Evolutionary conservation across 2,888 invertebrate species (phyloP).

Genomic region (Furcula furcula): DNA sequence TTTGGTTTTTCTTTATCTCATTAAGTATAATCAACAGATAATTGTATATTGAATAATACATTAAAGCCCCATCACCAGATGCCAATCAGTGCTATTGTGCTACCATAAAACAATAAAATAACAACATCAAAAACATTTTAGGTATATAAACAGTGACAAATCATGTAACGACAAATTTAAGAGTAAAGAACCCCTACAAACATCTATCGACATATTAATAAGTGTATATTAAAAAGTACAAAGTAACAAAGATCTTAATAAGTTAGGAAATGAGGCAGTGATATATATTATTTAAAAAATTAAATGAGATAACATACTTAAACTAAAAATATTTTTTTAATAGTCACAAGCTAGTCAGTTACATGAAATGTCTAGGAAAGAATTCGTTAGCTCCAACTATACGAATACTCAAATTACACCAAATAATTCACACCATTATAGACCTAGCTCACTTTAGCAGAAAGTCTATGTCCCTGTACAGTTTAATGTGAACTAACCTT

Average conservation of each 20-base stretch:
- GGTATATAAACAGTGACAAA: conserved; percentile 21
- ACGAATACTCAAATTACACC: conserved; percentile 20
- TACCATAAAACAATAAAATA: conserved; percentile 52
- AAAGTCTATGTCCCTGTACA: background rate
- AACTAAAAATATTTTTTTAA: conserved; percentile 5
- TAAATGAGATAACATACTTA: too few relatives aligned
- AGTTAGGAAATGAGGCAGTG: too few relatives aligned
- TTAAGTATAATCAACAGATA: background rate
- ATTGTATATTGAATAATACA: conserved; percentile 21
- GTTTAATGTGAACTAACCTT: conserved; percentile 82
- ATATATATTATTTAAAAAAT: too few relatives aligned
- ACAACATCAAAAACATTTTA: conserved; percentile 35
- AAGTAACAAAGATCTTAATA: too few relatives aligned
- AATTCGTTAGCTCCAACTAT: conserved; percentile 24
- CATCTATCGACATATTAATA: too few relatives aligned
- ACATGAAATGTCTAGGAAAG: conserved; percentile 29
- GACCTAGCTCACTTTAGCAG: conserved; percentile 1
- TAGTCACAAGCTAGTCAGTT: too few relatives aligned
- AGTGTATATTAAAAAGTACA: too few relatives aligned
- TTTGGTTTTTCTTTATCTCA: background rate
- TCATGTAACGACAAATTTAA: conserved; percentile 23
- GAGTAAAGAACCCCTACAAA: too few relatives aligned
- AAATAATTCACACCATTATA: conserved; percentile 22
- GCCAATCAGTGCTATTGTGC: conserved; percentile 63
- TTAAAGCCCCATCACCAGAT: conserved; percentile 64